Evolutionary conservation across 2,113 vertebrate species (phyloP).

Genomic region (Hystrix brachyura): DNA sequence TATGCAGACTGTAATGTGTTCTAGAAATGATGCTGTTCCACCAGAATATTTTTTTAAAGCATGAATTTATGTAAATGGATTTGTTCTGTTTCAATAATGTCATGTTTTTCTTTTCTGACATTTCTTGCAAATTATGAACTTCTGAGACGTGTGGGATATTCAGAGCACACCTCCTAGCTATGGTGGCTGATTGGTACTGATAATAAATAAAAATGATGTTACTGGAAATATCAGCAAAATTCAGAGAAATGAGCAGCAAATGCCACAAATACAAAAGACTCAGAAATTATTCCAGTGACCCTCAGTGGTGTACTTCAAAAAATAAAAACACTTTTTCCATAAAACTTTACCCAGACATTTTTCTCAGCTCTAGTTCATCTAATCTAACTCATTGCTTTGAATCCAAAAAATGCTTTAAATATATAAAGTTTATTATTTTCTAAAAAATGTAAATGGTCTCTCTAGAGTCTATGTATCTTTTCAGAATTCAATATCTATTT

Average conservation of each 20-base stretch:
- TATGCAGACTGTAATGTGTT: not conserved
- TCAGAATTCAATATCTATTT: not conserved
- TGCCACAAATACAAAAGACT: constrained; percentile 1
- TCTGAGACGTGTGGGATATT: not conserved
- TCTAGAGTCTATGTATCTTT: not conserved
- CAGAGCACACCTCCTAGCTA: not conserved
- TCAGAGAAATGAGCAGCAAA: constrained; percentile 35
- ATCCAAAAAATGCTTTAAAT: not conserved
- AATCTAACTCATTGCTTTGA: not conserved
- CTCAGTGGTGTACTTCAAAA: not conserved
- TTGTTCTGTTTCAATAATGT: not conserved
- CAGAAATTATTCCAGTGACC: constrained; percentile 34
- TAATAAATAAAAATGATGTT: constrained; percentile 14
- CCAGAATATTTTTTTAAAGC: not conserved
- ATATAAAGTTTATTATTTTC: not conserved
- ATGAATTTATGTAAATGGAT: constrained; percentile 41
- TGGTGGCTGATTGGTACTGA: not conserved
- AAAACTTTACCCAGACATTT: not conserved
- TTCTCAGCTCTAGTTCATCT: not conserved
- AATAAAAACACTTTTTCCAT: not conserved
- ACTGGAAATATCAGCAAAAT: constrained; percentile 14
- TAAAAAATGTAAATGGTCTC: not conserved
- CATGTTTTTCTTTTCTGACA: not conserved
- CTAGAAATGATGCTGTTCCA: not conserved
- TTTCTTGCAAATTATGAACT: not conserved